These are phyloP conservation scores for Heterochromis multidens DNA, from an alignment of 2,113 vertebrate genomes.

Conservation along the genomic window DNA sequence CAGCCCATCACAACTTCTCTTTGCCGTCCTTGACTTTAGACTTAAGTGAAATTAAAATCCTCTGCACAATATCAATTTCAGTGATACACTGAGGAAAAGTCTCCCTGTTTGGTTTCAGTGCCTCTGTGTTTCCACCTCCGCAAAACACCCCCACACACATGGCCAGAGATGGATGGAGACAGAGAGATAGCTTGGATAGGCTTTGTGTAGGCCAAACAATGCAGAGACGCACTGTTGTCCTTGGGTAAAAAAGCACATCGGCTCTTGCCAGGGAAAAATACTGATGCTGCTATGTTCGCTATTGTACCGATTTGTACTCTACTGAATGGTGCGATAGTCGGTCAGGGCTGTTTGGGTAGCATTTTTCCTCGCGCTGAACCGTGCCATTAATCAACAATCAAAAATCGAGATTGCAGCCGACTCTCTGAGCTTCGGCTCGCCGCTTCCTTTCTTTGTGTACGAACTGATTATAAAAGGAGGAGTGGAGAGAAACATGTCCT, in stretches of 20 bases:
- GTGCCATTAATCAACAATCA: background rate
- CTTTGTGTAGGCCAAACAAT: conserved; percentile 57
- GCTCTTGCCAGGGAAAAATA: conserved; percentile 11
- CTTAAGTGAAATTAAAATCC: background rate
- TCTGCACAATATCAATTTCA: conserved; percentile 36
- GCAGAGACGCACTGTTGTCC: conserved; percentile 28
- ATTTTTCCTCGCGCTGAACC: background rate
- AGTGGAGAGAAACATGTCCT: background rate
- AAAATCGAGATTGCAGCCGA: background rate
- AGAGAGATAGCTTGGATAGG: conserved; percentile 26
- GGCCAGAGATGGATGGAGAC: conserved; percentile 55
- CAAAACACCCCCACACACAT: conserved; percentile 69
- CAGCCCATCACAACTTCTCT: background rate
- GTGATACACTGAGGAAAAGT: conserved; percentile 25
- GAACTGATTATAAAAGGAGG: background rate
- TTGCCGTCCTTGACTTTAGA: background rate
- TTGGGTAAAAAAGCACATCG: conserved; percentile 11
- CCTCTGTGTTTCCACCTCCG: conserved; percentile 65
- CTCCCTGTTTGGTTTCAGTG: conserved; percentile 42
- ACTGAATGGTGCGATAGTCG: background rate
- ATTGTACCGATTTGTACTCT: conserved; percentile 36
- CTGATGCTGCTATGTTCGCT: background rate
- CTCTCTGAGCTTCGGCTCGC: background rate
- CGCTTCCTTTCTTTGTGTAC: background rate
- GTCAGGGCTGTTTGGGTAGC: background rate